Conservation (phyloP, 2,113 vertebrate genomes). For the Henicopernis longicauda region DNA sequence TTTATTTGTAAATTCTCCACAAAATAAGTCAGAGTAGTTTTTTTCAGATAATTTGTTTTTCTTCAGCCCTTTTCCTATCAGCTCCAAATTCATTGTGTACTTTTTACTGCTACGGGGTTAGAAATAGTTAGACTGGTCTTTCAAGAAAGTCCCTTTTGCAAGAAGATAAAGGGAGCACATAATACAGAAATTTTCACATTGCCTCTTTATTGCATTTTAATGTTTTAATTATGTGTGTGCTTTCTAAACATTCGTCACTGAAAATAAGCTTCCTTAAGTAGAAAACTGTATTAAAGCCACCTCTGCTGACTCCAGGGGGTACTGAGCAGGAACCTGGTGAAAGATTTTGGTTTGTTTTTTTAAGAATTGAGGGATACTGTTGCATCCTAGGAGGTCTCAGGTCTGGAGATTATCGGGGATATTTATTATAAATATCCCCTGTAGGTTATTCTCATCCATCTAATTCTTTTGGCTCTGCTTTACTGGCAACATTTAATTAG, state of each 20-base stretch:
- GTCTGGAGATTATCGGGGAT: not conserved
- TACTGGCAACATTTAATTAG: not conserved
- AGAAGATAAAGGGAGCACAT: not conserved
- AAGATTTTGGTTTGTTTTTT: not conserved
- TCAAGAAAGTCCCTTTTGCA: not conserved
- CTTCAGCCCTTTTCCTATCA: not conserved
- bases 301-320: not conserved
- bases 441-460: not conserved
- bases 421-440: not conserved
- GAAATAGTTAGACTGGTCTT: not conserved
- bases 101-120: not conserved
- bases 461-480: not conserved
- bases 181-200: not conserved
- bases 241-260: not conserved
- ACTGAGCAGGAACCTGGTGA: not conserved
- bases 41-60: not conserved
- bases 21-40: not conserved
- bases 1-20: not conserved
- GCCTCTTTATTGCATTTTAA: not conserved
- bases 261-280: slow-evolving; percentile 13
- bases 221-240: not conserved
- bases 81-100: not conserved
- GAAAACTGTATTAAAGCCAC: not conserved
- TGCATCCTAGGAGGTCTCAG: not conserved
- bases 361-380: not conserved